Conservation (phyloP, 2,113 vertebrate genomes). For the Forbesichthys agassizii region DNA sequence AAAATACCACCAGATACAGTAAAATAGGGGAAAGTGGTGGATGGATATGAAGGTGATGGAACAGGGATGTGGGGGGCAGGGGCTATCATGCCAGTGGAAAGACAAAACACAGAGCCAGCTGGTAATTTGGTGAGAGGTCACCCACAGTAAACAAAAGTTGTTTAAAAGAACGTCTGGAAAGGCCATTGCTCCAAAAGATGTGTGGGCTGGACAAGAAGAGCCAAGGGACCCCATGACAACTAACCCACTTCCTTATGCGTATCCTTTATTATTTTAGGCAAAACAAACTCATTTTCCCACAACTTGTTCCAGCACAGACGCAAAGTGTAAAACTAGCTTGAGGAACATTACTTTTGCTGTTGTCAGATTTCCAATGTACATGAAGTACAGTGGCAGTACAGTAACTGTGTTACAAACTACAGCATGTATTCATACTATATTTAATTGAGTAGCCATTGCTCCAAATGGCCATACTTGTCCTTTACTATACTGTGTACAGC, state of each 20-base stretch:
- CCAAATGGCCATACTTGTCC: no score
- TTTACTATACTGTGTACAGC: neutral
- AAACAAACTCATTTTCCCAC: constrained; percentile 66
- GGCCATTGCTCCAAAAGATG: constrained; percentile 71
- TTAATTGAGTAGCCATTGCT: no score
- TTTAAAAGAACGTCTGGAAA: constrained; percentile 75
- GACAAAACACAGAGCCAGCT: constrained; percentile 76
- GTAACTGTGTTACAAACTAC: neutral
- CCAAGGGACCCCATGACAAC: constrained; percentile 61
- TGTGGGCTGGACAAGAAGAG: constrained; percentile 49
- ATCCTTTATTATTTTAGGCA: constrained; percentile 52
- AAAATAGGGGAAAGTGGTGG: constrained; percentile 29
- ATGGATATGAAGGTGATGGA: constrained; percentile 36
- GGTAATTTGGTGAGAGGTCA: constrained; percentile 79
- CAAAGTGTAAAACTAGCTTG: neutral
- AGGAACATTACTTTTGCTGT: constrained; percentile 15
- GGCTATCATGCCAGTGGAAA: constrained; percentile 58
- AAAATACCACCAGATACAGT: constrained; percentile 20
- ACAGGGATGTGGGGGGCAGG: constrained; percentile 17
- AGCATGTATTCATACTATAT: no score
- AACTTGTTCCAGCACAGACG: constrained; percentile 25
- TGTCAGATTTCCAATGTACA: constrained; percentile 13
- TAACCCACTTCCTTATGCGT: constrained; percentile 68
- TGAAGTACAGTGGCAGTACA: constrained; percentile 8
- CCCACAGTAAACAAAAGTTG: constrained; percentile 76